A percentile compares a stretch with the other conserved stretches of the same genome.
These are phyloP conservation scores for Eurois occulta DNA, from an alignment of 2,888 invertebrate species.

Conservation along the genomic window DNA sequence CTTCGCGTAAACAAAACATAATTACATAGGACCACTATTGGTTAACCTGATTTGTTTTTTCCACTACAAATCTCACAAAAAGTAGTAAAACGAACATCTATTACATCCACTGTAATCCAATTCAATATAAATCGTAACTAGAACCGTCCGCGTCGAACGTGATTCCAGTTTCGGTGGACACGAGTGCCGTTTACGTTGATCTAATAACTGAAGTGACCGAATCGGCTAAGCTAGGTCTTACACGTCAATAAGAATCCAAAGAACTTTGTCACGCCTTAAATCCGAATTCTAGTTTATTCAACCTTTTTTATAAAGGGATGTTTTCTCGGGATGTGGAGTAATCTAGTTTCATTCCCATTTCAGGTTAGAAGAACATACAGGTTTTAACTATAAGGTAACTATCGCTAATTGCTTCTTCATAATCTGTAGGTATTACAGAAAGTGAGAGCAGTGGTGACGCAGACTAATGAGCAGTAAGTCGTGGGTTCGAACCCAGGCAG, in stretches of 20 bases:
- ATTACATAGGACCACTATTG: not conserved
- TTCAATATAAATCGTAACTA: slow-evolving; percentile 2
- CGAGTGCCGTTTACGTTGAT: not conserved
- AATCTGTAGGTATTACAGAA: not conserved
- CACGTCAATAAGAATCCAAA: not conserved
- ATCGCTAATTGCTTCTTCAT: no score
- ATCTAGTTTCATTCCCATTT: no score
- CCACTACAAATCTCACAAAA: not conserved
- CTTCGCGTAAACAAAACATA: not conserved
- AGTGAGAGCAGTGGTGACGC: no score
- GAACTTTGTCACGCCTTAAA: not conserved
- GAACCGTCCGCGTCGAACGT: not conserved
- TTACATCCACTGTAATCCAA: not conserved
- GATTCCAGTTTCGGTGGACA: not conserved
- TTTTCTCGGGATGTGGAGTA: not conserved
- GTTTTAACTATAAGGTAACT: no score
- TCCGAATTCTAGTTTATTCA: not conserved
- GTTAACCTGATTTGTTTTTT: not conserved
- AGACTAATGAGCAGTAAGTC: no score
- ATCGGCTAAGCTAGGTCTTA: no score
- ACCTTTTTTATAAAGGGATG: not conserved
- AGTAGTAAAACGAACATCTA: not conserved
- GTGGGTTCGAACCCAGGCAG: no score
- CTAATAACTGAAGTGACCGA: slow-evolving; percentile 16
- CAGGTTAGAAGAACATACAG: no score